Evolutionary conservation across 2,797 vertebrate species (phyloP), one percentile per base, ranked within the genome.

Genomic region (Bovichtus diacanthus): DNA sequence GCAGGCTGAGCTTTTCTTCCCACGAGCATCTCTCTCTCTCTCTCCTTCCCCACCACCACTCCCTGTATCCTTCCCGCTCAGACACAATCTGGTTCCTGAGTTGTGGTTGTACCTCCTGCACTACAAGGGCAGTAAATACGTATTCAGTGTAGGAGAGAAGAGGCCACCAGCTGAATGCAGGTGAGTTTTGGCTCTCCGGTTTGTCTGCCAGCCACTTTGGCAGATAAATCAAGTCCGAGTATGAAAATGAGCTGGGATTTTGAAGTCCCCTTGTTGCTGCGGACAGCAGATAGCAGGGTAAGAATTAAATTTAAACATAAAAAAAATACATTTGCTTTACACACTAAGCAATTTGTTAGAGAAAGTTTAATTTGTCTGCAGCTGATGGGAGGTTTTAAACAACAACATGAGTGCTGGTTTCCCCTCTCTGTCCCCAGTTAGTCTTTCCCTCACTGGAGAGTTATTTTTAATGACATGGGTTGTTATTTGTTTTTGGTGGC

Each of bases 1-100:
- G 70, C 49, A 36, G 55, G 67, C 82, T 74, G 73, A 75, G 76
- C 64, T 38, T 80, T 70, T 76, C 73, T 73, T 65, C 71, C 73
- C 76, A 82, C 49, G 16, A 74, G 55, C 44, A 0, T 39, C 2
- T 5, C 53, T 59, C 38, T 29, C 18, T 18, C 69, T 55, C 21
- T 8, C 15, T 9, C 9, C 2, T n/a, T 10, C 16, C 9, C 36
- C 49, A 9, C 44, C 36, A 50, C 44, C 70, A 41, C 61, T 80
- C 73, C 74, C 79, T 70, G 59, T 43, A 31, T 86, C 58, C 69
- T 62, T 80, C 56, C 51, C 2, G 0, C 56, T 61, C 49, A 67
- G 41, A 60, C 56, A 31, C 53, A 16, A 25, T 67, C 21, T 2
- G 36, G 19, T 58, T 61, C 43, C 53, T 38, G 43, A 61, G 38